Evolutionary conservation across 2,113 vertebrate genomes (phyloP).

Genomic region (Lynx canadensis): DNA sequence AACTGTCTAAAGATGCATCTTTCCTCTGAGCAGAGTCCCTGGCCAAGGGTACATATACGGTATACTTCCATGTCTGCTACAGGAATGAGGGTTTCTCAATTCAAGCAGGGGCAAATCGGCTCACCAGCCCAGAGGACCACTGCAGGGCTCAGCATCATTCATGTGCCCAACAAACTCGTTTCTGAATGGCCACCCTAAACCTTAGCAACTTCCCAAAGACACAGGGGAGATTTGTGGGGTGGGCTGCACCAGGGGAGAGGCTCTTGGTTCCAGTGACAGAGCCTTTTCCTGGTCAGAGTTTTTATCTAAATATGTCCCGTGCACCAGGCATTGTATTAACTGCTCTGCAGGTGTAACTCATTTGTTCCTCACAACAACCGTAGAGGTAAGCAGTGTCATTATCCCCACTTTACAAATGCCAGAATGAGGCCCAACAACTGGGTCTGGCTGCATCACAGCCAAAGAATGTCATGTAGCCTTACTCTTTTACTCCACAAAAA

Average conservation of each 20-base stretch:
- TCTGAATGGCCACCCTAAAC: background rate
- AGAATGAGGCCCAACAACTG: background rate
- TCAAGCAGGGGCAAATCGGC: background rate
- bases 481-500: background rate
- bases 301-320: background rate
- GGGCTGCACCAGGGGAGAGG: background rate
- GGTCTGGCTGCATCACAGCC: background rate
- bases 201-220: background rate
- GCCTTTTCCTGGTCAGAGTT: background rate
- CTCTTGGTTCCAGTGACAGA: background rate
- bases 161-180: background rate
- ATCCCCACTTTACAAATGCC: background rate
- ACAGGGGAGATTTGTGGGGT: background rate
- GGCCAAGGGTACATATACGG: background rate
- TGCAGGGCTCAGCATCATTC: background rate
- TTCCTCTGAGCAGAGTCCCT: background rate
- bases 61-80: background rate
- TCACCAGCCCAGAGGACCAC: background rate
- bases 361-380: background rate
- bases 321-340: background rate
- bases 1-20: background rate
- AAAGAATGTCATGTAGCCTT: background rate
- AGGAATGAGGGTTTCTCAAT: background rate
- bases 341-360: background rate
- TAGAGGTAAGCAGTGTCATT: background rate